A percentile compares a stretch with the other conserved stretches of the same genome.
phyloP scores from a whole-genome alignment of 2,888 invertebrate genomes.

The Bunonema sp. region DNA sequence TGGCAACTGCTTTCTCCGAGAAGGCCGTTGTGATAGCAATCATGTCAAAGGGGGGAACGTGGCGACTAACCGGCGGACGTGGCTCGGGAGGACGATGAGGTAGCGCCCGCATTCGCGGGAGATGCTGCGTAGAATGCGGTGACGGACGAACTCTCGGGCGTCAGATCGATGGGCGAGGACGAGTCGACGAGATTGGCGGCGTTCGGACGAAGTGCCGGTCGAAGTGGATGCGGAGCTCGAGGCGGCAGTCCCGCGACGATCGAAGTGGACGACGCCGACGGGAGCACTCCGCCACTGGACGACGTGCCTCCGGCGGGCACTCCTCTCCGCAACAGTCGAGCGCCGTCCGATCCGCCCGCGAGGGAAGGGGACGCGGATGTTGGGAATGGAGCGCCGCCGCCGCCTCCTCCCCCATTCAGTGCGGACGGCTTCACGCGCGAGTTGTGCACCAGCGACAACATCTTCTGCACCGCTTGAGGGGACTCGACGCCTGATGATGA shows the following conservation, averaged over 20 bases:
- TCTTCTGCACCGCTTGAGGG: constrained; percentile 86
- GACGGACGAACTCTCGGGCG: constrained; percentile 8
- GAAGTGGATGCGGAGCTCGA: neutral
- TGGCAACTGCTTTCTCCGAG: neutral
- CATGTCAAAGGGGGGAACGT: neutral
- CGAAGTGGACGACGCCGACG: constrained; percentile 1
- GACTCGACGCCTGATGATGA: constrained; percentile 62
- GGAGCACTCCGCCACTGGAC: too few species aligned
- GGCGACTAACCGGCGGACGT: neutral
- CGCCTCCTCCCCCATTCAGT: neutral
- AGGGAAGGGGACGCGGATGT: neutral
- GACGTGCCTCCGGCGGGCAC: too few species aligned
- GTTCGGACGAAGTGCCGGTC: neutral
- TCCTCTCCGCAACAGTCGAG: too few species aligned
- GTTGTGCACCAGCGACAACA: constrained; percentile 59
- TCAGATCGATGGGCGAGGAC: constrained; percentile 6
- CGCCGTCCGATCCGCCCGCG: neutral
- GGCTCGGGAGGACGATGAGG: too few species aligned
- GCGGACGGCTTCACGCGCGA: constrained; percentile 12
- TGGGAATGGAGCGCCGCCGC: neutral
- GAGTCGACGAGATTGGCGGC: neutral
- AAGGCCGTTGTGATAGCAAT: neutral
- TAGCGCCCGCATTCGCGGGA: neutral
- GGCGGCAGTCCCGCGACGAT: constrained; percentile 1
- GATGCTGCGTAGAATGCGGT: constrained; percentile 6